Percentiles rank a stretch among this genome's conserved stretches.
These are phyloP conservation scores for Elephantulus edwardii DNA, from an alignment of 2,113 vertebrate genomes.

Conservation along the genomic window DNA sequence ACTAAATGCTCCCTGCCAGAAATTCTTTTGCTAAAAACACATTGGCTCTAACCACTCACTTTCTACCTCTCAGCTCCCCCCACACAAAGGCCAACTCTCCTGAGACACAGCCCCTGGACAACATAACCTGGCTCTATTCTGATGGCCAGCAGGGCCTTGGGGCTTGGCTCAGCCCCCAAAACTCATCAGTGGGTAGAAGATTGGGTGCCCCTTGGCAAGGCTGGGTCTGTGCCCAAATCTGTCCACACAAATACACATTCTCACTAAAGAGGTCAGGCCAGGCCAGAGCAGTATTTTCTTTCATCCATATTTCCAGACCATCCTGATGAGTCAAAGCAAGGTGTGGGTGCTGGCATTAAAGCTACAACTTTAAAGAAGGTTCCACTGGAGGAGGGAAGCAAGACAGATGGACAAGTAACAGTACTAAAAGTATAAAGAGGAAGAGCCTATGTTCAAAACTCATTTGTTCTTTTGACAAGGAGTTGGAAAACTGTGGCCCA, in stretches of 20 bases:
- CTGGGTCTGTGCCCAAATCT: background rate
- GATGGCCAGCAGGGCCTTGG: background rate
- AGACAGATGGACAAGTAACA: background rate
- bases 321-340: background rate
- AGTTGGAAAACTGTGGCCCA: background rate
- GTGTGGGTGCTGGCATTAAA: background rate
- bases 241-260: background rate
- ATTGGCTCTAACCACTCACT: slow-evolving; percentile 96
- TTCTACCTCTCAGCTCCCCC: slow-evolving; percentile 84
- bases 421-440: background rate
- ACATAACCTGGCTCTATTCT: background rate
- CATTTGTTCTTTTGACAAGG: background rate
- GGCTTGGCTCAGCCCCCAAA: background rate
- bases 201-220: background rate
- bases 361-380: background rate
- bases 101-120: background rate
- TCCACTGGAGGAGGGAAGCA: background rate
- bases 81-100: slow-evolving; percentile 18
- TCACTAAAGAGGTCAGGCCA: background rate
- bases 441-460: background rate
- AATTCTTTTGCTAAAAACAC: slow-evolving; percentile 86
- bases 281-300: background rate
- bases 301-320: background rate
- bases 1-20: slow-evolving; percentile 44
- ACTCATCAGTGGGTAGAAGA: background rate